A percentile compares a stretch with the other conserved stretches of the same genome.
These are phyloP conservation scores for Macrosoma leucophasiata DNA, from an alignment of 2,888 invertebrate genomes.

Conservation along the genomic window DNA sequence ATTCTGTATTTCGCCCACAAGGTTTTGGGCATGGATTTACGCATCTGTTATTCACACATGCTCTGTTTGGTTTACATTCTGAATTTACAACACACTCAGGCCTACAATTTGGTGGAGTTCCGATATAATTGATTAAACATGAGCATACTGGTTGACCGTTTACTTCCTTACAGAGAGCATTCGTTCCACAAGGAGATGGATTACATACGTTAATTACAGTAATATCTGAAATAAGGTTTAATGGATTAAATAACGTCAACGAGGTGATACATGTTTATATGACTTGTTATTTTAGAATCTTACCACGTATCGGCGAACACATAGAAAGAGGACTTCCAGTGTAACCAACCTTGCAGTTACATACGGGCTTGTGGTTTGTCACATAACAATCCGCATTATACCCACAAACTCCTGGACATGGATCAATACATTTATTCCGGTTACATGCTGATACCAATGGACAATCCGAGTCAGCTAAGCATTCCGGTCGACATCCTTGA, in stretches of 20 bases:
- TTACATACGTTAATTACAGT: constrained; percentile 77
- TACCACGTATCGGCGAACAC: constrained; percentile 55
- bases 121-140: constrained; percentile 80
- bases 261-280: too few species aligned
- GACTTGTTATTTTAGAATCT: constrained; percentile 25
- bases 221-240: constrained; percentile 28
- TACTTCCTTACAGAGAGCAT: constrained; percentile 82
- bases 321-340: constrained; percentile 80
- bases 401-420: constrained; percentile 82
- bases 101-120: constrained; percentile 78
- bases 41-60: constrained; percentile 82
- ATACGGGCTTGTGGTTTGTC: constrained; percentile 79
- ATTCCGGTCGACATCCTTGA: constrained; percentile 82
- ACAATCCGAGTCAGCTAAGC: constrained; percentile 79
- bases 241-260: not conserved
- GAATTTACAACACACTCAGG: constrained; percentile 80
- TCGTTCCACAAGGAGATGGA: constrained; percentile 83
- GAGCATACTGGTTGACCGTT: constrained; percentile 84
- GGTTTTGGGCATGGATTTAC: constrained; percentile 81
- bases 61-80: constrained; percentile 78
- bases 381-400: constrained; percentile 80
- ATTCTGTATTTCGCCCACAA: constrained; percentile 80
- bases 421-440: constrained; percentile 80
- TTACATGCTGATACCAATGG: constrained; percentile 78
- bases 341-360: constrained; percentile 77